Base-by-base conservation (phyloP, 1,140 invertebrate species). In the Drosophila busckii region DNA sequence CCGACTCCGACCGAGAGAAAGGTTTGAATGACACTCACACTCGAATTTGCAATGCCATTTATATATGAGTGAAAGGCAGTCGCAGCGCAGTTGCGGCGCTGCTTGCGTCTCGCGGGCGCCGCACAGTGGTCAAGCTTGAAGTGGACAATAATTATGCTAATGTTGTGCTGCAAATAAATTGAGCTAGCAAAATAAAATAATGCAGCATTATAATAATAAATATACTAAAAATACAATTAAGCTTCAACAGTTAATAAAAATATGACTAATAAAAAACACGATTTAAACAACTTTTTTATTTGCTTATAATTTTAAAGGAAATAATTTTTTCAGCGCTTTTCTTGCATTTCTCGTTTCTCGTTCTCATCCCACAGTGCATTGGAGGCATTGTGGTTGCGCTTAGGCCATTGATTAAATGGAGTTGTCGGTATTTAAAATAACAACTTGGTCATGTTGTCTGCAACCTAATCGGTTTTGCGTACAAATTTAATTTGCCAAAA, bases 41-140 rank as follows among this genome's bases (percentile, higher is more conserved):
- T 58, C 56, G 69, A 76, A 71, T 84, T 71, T 84, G 70, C 68
- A 84, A 70, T 84, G 70, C 61, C 69, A 84, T 86, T 86, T 86
- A 86, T n/a, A n/a, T 86, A 86, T 83, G 76, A 85, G 84, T 85
- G 84, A 86, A 86, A 86, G 78, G 84, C 78, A 84, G 48, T 45
- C 41, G 48, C 62, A 53, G 45, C 56, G 62, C 49, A 42, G 41
- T 9, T 3, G 42, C 56, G 29, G 66, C 70, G 65, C 66, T 37
- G 69, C 41, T 53, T 37, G 19, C 75, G 65, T 29, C 37, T 53
- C 17, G 55, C 23, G 58, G 60, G 54, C 61, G 54, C 61, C 55
- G 61, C 46, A 50, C 54, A 58, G 52, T 55, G 60, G 54, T 28
- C 31, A 31, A 17, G 17, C 6, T 9, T 17, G 1, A 23, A 5